These are phyloP conservation scores for Cheilosia variabilis DNA, from an alignment of 2,888 invertebrate species.

Conservation along the genomic window DNA sequence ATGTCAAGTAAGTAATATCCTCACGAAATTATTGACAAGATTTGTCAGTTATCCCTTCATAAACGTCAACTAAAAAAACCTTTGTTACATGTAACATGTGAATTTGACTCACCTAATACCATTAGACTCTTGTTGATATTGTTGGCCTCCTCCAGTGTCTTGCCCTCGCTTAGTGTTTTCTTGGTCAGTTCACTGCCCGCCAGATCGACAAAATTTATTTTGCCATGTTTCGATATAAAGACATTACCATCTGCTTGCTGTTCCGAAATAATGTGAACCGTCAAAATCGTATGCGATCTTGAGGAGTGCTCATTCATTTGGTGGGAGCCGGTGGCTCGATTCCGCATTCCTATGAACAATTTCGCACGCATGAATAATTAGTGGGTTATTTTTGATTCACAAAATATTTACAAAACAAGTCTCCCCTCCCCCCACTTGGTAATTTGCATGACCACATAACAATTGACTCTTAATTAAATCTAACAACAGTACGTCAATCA, in stretches of 20 bases:
- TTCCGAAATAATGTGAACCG: constrained; percentile 94
- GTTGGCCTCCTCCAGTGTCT: constrained; percentile 96
- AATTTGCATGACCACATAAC: not conserved
- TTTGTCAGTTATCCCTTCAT: too few relatives aligned
- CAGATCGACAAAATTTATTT: constrained; percentile 97
- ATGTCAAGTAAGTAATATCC: too few relatives aligned
- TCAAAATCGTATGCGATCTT: constrained; percentile 92
- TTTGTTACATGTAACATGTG: not conserved
- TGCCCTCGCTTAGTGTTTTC: constrained; percentile 93
- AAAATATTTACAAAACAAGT: not conserved
- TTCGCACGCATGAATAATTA: not conserved
- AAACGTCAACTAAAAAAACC: too few relatives aligned
- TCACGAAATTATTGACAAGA: too few relatives aligned
- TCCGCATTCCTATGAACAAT: constrained; percentile 89
- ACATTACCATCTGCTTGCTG: constrained; percentile 92
- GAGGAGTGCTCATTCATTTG: constrained; percentile 97
- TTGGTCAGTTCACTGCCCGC: constrained; percentile 99
- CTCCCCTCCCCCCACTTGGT: not conserved
- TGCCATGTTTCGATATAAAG: constrained; percentile 95
- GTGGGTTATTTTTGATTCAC: not conserved
- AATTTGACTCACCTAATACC: constrained; percentile 90
- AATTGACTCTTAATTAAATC: not conserved
- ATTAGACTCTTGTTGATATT: constrained; percentile 98
- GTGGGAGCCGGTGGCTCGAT: constrained; percentile 94
- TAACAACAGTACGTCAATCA: constrained; percentile 4